Base-by-base conservation (phyloP, 1,140 invertebrate species). In the Caenorhabditis briggsae region DNA sequence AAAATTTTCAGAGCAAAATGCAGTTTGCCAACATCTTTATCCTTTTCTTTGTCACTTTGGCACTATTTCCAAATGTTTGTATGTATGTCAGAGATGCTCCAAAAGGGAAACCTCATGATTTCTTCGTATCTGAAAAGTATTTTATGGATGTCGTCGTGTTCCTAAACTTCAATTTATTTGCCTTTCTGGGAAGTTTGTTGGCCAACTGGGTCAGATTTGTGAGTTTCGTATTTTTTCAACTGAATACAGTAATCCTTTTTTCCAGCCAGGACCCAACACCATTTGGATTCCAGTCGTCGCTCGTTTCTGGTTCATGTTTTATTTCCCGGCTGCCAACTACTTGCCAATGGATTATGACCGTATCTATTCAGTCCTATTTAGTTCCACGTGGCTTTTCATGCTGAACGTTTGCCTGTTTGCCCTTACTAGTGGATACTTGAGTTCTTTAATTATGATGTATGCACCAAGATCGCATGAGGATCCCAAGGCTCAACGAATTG, bases 1-100 rank as follows among this genome's bases (percentile, higher is more conserved):
- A 20, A 12, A 16, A 48, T 87, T 93, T 92, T 95, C 95, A 61
- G 83, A 64, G 83, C 14, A 95, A 94, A 86, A 94, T 95, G 0
- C 96, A 78, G 23, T 50, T 78, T 14, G 6, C n/a, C 70, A 78
- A 78, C 46, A 78, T 78, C n/a, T 78, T 50, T 46, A 2, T 78
- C 1, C 12, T 78, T 2, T 78, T 78, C 23, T 78, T 78, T 46
- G 70, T 78, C 70, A 78, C 70, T 11, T 14, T 78, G 46, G 70
- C 70, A 11, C 18, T 78, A 12, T 78, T 78, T 14, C 70, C 70
- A 46, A 78, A 78, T 43, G 33, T 78, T 78, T 78, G 70, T 23
- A 78, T 78, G 70, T 78, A 78, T 50, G 70, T 78, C 3, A 50
- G 6, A 41, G 70, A 78, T 78, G 70, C 33, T 16, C 50, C 50